Conservation (phyloP, 2,797 vertebrate species). For the Sebastes hubbsi region DNA sequence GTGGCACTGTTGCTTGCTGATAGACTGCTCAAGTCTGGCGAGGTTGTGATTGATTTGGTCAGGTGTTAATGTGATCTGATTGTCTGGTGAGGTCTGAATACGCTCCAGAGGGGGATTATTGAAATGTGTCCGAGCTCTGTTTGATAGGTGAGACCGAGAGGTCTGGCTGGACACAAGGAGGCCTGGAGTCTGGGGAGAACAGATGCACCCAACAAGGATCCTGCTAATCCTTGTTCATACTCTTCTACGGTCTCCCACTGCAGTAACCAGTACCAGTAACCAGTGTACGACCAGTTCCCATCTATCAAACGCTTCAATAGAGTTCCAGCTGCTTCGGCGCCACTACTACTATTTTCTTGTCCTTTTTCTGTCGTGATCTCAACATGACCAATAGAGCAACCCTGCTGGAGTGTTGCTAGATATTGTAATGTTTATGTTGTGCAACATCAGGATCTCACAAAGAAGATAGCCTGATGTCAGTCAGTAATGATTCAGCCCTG, state of each 20-base stretch:
- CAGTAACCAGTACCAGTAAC: background rate
- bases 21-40: constrained; percentile 26
- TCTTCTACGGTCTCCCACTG: background rate
- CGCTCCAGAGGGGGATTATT: constrained; percentile 21
- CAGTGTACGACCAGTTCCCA: background rate
- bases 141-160: constrained; percentile 2
- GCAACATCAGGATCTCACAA: background rate
- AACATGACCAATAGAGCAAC: background rate
- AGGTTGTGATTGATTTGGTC: constrained; percentile 45
- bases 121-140: constrained; percentile 4
- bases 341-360: background rate
- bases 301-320: background rate
- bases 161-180: background rate
- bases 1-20: constrained; percentile 22
- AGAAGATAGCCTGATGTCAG: background rate
- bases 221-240: background rate
- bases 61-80: constrained; percentile 50
- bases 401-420: background rate
- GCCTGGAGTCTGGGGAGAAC: background rate
- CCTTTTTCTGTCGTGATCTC: background rate
- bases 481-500: background rate
- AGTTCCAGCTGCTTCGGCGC: background rate
- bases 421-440: background rate
- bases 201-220: background rate
- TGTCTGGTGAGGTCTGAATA: constrained; percentile 12